Evolutionary conservation across 2,888 invertebrate species (phyloP), one percentile per base, ranked within the genome.

Genomic region (Ashinkailepas kermadecensis): DNA sequence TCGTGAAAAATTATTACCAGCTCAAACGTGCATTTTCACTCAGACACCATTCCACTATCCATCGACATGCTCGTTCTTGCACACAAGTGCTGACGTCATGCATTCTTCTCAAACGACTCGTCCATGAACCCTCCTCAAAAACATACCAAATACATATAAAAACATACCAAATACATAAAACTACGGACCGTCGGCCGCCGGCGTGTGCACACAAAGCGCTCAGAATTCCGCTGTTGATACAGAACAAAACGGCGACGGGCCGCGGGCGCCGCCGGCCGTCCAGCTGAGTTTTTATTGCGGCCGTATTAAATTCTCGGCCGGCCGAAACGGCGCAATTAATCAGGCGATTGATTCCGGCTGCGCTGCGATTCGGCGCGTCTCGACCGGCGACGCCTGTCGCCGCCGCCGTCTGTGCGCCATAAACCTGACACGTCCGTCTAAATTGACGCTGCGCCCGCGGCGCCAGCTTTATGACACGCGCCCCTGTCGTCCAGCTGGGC

Each of bases 381-480:
- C 13, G 25, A 2, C 67, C 23, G 23, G 25, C 67, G 25, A 13
- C 25, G 4, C 25, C 12, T 13, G 13, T 13, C 25, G 25, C 2
- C 23, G 11, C 11, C 67, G 67, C 67, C 74, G 15, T 25, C 54
- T 74, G 54, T 10, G 7, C 18, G 54, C 54, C 18, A 54, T 74
- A 74, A 74, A 74, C 18, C 74, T 74, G 74, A 54, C 74, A 74
- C 54, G 18, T 54, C 54, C 74, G 74, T 74, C 74, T 54, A 74
- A 74, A 74, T 74, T 74, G 54, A 74, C 74, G 74, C 25, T 18
- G 74, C 2, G 54, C 18, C 54, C 59, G 59, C 18, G 54, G 9
- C 18, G 74, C 13, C 39, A 18, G 74, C 23, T 74, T 74, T 74
- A 74, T 74, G 74, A 54, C 74, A 15, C 54, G 74, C 67, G 25